Conservation (phyloP, 2,797 vertebrate genomes). For the Centroberyx gerrardi region DNA sequence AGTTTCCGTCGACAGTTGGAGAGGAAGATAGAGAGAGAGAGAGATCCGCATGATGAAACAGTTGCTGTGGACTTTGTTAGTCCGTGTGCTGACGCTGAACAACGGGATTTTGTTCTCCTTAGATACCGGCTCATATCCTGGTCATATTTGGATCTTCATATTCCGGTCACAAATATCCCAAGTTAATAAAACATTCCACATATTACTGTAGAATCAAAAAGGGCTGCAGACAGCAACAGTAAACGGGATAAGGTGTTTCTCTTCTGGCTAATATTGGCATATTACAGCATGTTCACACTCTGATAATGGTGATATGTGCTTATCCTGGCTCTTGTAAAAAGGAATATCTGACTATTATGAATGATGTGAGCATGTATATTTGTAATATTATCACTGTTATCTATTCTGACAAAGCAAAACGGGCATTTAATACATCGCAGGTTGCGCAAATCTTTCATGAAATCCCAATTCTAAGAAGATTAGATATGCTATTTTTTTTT, state of each 20-base stretch:
- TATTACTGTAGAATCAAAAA: not conserved
- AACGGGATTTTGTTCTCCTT: conserved; percentile 3
- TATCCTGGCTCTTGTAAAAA: not conserved
- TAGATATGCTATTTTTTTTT: not conserved
- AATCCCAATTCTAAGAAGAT: not conserved
- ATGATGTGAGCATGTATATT: not conserved
- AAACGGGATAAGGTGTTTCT: not conserved
- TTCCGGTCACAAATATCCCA: not conserved
- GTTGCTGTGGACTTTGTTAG: conserved; percentile 27
- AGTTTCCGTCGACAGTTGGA: conserved; percentile 36
- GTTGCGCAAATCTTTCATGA: not conserved
- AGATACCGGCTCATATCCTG: not conserved
- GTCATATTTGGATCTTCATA: too few relatives aligned
- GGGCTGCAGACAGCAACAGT: not conserved
- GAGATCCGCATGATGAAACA: conserved; percentile 55
- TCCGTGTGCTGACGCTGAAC: not conserved
- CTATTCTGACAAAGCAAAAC: too few relatives aligned
- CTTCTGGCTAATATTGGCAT: too few relatives aligned
- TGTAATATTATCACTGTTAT: not conserved
- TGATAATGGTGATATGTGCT: not conserved
- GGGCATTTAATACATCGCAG: not conserved
- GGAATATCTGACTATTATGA: not conserved
- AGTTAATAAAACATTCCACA: not conserved
- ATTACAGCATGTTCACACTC: not conserved
- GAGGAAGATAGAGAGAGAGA: not conserved